Evolutionary conservation across 2,113 vertebrate species (phyloP).

Genomic region (Recurvirostra avosetta): DNA sequence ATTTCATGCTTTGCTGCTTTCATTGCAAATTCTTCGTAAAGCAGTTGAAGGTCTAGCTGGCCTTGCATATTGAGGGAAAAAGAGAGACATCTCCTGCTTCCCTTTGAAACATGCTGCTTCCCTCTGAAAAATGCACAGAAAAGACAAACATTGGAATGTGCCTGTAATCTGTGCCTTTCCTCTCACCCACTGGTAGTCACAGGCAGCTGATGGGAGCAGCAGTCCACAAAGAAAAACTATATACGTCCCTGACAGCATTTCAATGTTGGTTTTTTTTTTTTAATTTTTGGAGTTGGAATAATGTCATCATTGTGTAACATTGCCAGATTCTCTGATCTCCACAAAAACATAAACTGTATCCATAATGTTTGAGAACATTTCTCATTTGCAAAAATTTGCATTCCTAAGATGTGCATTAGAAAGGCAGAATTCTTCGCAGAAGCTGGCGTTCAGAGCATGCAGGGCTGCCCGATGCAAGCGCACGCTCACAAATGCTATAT

Average conservation of each 20-base stretch:
- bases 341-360: constrained; percentile 20
- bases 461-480: neutral
- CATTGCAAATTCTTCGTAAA: neutral
- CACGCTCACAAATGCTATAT: neutral
- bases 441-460: neutral
- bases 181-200: neutral
- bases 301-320: neutral
- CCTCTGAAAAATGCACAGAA: neutral
- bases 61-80: neutral
- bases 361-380: constrained; percentile 9
- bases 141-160: neutral
- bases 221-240: neutral
- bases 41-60: neutral
- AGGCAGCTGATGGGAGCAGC: neutral
- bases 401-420: constrained; percentile 7
- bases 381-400: constrained; percentile 55
- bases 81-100: neutral
- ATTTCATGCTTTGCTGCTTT: neutral
- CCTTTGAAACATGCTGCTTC: neutral
- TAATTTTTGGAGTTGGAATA: neutral
- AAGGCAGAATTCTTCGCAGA: neutral
- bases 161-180: neutral
- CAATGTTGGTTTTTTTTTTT: neutral
- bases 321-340: constrained; percentile 38
- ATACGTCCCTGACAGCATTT: neutral